Evolutionary conservation across 2,113 vertebrate species (phyloP), one percentile per base, ranked within the genome.

Genomic region (Onychorhynchus coronatus): DNA sequence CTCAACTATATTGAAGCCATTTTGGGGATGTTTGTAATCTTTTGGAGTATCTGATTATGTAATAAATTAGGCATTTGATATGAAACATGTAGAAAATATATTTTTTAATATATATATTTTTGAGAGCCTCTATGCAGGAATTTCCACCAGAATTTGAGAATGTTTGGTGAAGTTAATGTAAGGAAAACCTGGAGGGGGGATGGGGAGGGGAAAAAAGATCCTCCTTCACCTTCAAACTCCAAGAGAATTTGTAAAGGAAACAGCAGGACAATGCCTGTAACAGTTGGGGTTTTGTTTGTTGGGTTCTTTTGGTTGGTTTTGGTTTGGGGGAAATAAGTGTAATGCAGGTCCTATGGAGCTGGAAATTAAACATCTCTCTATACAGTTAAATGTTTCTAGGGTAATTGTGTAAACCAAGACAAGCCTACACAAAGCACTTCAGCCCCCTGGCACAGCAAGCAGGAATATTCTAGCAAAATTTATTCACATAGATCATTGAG

Each of bases 111-210:
- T n/a, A n/a, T n/a, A n/a, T n/a, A n/a, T 3, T 42, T 68, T 78
- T 72, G 31, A 42, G 35, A 33, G 31, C 11, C 23, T 41, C 10
- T 16, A 0, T 24, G 7, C 7, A 1, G 50, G 44, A 65, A n/a
- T 41, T 71, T 52, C 25, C 41, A 33, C 53, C n/a, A 76, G 65
- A 70, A 44, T 42, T 28, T 58, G 22, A 28, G 50, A 74, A 35
- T 2, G 3, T 30, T 53, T 35, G 28, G 6, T 3, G 1, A 59
- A 39, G 59, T 16, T 52, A 37, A 39, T 41, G 8, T 24, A 56
- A 33, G 2, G 4, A 65, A 62, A 63, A 67, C 8, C 20, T 14
- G 11, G 7, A 6, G 5, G 9, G 4, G 19, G 2, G 10, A 8
- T 21, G 11, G 9, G 5, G 16, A 17, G 5, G 17, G 8, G 5